Conservation (phyloP, 2,113 vertebrate genomes). For the Triplophysa siluroides region DNA sequence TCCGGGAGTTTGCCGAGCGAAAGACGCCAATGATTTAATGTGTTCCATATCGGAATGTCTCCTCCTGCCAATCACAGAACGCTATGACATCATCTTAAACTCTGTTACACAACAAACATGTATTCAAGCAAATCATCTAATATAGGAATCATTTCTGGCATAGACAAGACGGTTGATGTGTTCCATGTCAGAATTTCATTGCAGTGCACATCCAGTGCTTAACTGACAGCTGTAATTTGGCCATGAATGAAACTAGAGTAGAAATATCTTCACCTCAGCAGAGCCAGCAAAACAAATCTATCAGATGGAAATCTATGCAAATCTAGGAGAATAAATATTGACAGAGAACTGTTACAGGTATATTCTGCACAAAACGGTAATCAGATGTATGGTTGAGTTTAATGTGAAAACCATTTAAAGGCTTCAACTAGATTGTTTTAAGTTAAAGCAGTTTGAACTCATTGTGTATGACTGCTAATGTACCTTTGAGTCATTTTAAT, state of each 20-base stretch:
- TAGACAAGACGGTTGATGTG: slow-evolving; percentile 12
- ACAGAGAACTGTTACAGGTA: background rate
- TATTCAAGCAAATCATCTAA: slow-evolving; percentile 42
- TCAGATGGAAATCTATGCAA: background rate
- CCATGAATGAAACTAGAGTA: background rate
- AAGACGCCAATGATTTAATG: slow-evolving; percentile 56
- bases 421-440: background rate
- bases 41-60: slow-evolving; percentile 57
- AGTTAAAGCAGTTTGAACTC: too few species aligned
- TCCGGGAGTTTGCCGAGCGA: slow-evolving; percentile 45
- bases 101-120: slow-evolving; percentile 51
- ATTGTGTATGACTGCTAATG: too few species aligned
- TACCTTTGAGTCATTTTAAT: background rate
- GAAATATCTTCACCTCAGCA: background rate
- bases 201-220: slow-evolving; percentile 1
- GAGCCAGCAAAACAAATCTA: too few species aligned
- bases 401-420: background rate
- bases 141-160: slow-evolving; percentile 16
- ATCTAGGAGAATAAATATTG: background rate
- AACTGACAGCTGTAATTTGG: slow-evolving; percentile 8
- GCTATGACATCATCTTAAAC: slow-evolving; percentile 52
- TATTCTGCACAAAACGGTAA: background rate
- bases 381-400: background rate
- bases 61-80: slow-evolving; percentile 48
- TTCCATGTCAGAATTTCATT: slow-evolving; percentile 17